Evolutionary conservation across 2,888 invertebrate genomes (phyloP).

Genomic region (Pandemis heparana): DNA sequence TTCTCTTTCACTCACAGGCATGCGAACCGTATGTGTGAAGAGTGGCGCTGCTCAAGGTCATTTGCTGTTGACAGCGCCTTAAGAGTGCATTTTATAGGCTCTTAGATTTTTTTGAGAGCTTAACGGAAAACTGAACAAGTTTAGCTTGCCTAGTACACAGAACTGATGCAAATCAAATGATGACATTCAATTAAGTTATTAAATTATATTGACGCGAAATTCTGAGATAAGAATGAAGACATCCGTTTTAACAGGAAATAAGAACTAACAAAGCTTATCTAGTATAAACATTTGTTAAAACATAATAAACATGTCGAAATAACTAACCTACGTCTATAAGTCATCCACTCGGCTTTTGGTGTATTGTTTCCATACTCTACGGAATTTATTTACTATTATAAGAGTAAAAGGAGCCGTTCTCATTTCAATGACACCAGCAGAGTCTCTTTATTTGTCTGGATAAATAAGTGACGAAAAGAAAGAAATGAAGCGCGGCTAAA

Average conservation of each 20-base stretch:
- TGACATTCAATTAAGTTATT: background rate
- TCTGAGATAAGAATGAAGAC: background rate
- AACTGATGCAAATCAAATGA: background rate
- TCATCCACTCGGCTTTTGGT: conserved; percentile 5
- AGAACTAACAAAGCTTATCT: conserved; percentile 2
- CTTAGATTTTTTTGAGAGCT: background rate
- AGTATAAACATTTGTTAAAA: background rate
- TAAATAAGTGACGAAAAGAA: conserved; percentile 19
- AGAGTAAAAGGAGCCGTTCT: conserved; percentile 10
- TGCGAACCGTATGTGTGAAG: no score
- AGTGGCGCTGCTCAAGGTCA: no score
- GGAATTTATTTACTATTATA: conserved; percentile 33
- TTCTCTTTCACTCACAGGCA: no score
- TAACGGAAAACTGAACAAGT: background rate
- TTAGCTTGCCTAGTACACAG: background rate
- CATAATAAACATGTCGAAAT: conserved; percentile 17
- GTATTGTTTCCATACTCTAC: conserved; percentile 14
- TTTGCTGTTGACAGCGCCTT: no score
- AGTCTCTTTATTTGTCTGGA: conserved; percentile 14
- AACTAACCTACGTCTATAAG: background rate
- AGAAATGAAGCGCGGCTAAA: conserved; percentile 12
- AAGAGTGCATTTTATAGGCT: background rate
- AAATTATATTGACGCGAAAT: background rate
- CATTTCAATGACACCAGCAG: conserved; percentile 7
- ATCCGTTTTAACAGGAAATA: conserved; percentile 4